Conservation (phyloP, 2,888 invertebrate genomes). For the Nasonovia ribisnigri region DNA sequence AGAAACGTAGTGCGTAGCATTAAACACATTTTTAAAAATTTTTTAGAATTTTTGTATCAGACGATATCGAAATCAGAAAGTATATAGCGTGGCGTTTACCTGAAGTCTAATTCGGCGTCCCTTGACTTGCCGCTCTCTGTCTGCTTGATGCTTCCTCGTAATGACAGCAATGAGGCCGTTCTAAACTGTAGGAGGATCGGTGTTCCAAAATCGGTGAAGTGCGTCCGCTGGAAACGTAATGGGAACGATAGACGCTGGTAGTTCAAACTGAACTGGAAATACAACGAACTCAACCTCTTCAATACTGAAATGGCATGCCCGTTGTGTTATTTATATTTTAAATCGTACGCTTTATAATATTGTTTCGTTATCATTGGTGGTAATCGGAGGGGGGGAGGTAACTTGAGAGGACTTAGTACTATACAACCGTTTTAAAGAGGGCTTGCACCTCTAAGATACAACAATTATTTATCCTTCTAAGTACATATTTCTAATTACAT, state of each 20-base stretch:
- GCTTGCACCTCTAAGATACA: not conserved
- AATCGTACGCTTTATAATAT: not conserved
- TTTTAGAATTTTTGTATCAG: not conserved
- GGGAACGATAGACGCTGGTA: slow-evolving; percentile 75
- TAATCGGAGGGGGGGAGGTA: not conserved
- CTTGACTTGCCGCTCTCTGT: slow-evolving; percentile 70
- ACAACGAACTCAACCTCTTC: slow-evolving; percentile 73
- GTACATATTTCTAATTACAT: not conserved
- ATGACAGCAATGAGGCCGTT: slow-evolving; percentile 75
- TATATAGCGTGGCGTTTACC: slow-evolving; percentile 69
- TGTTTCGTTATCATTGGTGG: not conserved
- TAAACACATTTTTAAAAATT: not conserved
- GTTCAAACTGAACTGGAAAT: slow-evolving; percentile 72
- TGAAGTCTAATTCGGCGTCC: slow-evolving; percentile 77
- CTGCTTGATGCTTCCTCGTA: slow-evolving; percentile 79
- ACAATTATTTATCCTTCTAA: not conserved
- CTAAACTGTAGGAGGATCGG: slow-evolving; percentile 75
- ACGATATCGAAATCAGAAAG: not conserved
- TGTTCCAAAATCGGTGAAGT: slow-evolving; percentile 76
- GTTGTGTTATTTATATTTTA: not conserved
- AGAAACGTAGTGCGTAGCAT: not conserved
- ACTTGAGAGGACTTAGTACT: not conserved
- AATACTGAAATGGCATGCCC: slow-evolving; percentile 71
- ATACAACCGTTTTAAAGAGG: not conserved
- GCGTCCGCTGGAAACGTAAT: slow-evolving; percentile 73